Evolutionary conservation across 2,888 invertebrate species (phyloP), one percentile per base, ranked within the genome.

Genomic region (Ypsolopha sequella): DNA sequence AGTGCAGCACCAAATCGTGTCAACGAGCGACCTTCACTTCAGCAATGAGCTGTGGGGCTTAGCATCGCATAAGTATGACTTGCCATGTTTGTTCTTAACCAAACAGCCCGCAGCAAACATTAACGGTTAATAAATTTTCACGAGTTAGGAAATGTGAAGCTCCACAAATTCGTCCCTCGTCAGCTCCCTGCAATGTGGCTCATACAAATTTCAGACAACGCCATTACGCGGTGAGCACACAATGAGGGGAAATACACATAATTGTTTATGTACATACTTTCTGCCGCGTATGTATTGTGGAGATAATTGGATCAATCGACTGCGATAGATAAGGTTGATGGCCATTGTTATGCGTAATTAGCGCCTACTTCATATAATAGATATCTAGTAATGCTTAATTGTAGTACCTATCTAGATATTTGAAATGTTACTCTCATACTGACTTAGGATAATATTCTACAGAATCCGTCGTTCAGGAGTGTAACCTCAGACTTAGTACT

Each of bases 141-240:
- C 68, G 69, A 64, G 61, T 61, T 55, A 62, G 43, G 24, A 24
- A 24, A 24, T 24, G 24, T 43, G 24, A 59, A 60, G 64, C 63
- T 69, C 67, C 65, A 63, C 11, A 62, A 64, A 63, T 66, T 59
- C 62, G 44, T 52, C 46, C 46, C 34, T 34, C 10, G 34, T 24
- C 35, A 34, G 10, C 52, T 48, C 53, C 55, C 54, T 54, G 51
- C 53, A 59, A 63, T 57, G 51, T 65, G 76, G 77, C 68, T 73
- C 65, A 72, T 70, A 63, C 63, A 75, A 72, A 74, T 73, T 69
- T 64, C 65, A 73, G 68, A 57, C 59, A 49, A 57, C 58, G 56
- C 63, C 61, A 62, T 71, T 70, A 63, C 66, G 60, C 65, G 60
- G 67, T 65, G 61, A 62, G 62, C 60, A 59, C 61, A 58, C 54